Conservation (phyloP, 1,140 invertebrate species). For the Diachasmimorpha longicaudata region DNA sequence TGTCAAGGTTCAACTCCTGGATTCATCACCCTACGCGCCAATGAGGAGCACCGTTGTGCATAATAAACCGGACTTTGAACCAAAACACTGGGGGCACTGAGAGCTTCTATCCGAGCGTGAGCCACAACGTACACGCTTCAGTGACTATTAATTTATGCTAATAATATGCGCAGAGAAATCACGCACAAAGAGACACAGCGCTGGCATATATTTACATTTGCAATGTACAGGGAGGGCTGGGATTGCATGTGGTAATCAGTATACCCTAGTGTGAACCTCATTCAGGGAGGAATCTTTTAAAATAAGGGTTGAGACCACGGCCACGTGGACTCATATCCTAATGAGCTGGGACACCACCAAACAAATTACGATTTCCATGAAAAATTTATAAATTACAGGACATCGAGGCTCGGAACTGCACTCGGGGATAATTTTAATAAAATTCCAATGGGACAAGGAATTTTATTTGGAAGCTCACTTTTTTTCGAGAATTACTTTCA, state of each 20-base stretch:
- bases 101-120: not conserved
- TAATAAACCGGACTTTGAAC: constrained; percentile 14
- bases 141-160: constrained; percentile 22
- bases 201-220: not conserved
- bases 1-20: not conserved
- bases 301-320: not conserved
- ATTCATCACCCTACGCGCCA: not conserved
- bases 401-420: too few relatives aligned
- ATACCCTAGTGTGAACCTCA: not conserved
- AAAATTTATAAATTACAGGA: too few relatives aligned
- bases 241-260: not conserved
- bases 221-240: not conserved
- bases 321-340: too few relatives aligned
- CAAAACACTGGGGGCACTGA: not conserved
- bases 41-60: not conserved
- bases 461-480: too few relatives aligned
- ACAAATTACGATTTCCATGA: too few relatives aligned
- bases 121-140: not conserved
- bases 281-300: not conserved
- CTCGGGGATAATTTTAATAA: too few relatives aligned
- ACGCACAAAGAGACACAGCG: not conserved
- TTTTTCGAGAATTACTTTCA: too few relatives aligned
- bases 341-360: too few relatives aligned
- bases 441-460: too few relatives aligned
- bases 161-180: constrained; percentile 17